These are phyloP conservation scores for Aphyosemion australe DNA, from an alignment of 2,113 vertebrate species.

Conservation along the genomic window DNA sequence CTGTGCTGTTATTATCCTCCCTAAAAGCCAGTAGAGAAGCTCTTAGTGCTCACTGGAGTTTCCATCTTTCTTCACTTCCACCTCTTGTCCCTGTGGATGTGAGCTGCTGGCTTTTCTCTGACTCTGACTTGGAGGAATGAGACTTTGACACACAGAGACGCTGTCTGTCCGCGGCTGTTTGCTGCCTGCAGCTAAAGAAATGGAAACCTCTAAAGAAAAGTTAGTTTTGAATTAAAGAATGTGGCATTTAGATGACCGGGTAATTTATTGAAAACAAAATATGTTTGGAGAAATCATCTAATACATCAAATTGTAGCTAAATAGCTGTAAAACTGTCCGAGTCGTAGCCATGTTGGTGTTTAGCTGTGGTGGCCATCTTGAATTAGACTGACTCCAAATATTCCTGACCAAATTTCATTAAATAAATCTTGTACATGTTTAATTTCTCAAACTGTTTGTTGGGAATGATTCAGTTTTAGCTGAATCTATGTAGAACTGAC, in stretches of 20 bases:
- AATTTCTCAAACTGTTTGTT: too few relatives aligned
- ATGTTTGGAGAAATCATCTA: too few relatives aligned
- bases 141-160: conserved; percentile 39
- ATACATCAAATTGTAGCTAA: too few relatives aligned
- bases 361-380: too few relatives aligned
- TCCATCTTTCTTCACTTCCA: conserved; percentile 15
- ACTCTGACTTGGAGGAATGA: not conserved
- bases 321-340: too few relatives aligned
- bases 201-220: too few relatives aligned
- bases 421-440: too few relatives aligned
- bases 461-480: too few relatives aligned
- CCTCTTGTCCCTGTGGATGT: conserved; percentile 14
- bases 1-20: conserved; percentile 45
- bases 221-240: not conserved
- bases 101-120: conserved; percentile 28
- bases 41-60: conserved; percentile 24
- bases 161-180: conserved; percentile 17
- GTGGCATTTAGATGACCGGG: not conserved
- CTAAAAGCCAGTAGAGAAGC: conserved; percentile 44
- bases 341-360: too few relatives aligned
- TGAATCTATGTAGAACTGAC: too few relatives aligned
- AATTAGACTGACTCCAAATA: too few relatives aligned
- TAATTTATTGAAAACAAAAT: not conserved
- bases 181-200: conserved; percentile 8
- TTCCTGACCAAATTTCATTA: too few relatives aligned